phyloP scores from a whole-genome alignment of 2,113 vertebrate genomes.

The Psittacara wagleri region DNA sequence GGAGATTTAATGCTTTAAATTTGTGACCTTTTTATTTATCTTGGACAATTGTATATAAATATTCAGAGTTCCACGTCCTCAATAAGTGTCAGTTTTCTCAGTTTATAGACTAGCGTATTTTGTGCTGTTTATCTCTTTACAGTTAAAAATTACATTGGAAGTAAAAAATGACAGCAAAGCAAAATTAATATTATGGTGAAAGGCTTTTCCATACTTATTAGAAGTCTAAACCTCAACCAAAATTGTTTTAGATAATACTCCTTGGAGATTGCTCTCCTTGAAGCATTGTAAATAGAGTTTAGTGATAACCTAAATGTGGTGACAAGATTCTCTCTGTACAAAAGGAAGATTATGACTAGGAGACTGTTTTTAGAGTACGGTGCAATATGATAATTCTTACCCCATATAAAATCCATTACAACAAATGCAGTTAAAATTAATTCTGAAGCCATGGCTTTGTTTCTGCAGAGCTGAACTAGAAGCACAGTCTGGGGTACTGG shows the following conservation, averaged over 20 bases:
- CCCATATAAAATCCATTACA: not conserved
- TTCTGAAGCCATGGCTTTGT: not conserved
- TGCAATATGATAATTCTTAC: not conserved
- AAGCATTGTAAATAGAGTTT: not conserved
- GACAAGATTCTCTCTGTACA: not conserved
- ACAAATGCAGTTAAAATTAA: not conserved
- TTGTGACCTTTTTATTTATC: slow-evolving; percentile 27
- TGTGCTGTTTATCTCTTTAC: not conserved
- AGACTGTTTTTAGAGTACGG: accelerated
- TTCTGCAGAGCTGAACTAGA: not conserved
- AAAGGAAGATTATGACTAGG: not conserved
- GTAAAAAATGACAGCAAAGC: not conserved
- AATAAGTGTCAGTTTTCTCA: not conserved
- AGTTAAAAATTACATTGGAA: slow-evolving; percentile 26
- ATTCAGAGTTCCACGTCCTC: not conserved
- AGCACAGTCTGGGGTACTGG: too few relatives aligned
- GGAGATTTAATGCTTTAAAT: not conserved
- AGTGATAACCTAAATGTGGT: not conserved
- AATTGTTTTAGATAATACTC: not conserved
- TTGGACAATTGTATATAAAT: not conserved
- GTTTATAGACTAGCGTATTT: not conserved
- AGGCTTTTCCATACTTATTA: not conserved
- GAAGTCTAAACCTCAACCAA: not conserved
- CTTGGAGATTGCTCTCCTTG: not conserved
- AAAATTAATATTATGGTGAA: slow-evolving; percentile 12